Evolutionary conservation across 2,888 invertebrate genomes (phyloP), one percentile per base, ranked within the genome.

Genomic region (Drosophila sordidula): DNA sequence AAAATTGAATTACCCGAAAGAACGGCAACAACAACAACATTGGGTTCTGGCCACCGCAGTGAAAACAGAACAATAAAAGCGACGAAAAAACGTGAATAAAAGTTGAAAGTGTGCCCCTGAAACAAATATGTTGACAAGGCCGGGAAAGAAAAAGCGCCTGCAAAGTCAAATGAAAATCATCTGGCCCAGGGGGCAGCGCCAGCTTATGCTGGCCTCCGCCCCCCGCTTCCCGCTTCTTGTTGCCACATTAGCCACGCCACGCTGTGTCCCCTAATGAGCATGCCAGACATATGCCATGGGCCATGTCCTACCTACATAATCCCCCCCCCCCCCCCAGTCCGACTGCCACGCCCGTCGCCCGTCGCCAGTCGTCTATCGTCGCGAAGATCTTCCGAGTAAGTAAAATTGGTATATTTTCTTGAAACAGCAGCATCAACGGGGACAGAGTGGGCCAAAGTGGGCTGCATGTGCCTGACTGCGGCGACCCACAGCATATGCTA

Each of bases 231-330:
- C 41, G 6, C 46, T 57, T 71, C 78, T 74, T 83, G 80, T 80
- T 86, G 82, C 75, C 84, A 78, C 83, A 88, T 85, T 88, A 88
- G 88, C 88, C 77, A 83, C 70, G 88, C 78, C 87, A 88, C 80
- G 76, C 89, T 88, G 84, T 85, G 84, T 83, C 76, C 66, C 78
- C 86, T 85, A 85, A 85, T 88, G 85, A 85, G 88, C 80, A 75
- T 80, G 78, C 74, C 87, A 82, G 82, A 82, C 82, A 82, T 87
- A 82, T 87, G 82, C 82, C 81, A 74, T 57, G 79, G 87, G 82
- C 78, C 83, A 67, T 75, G 78, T 80, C 75, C 72, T 66, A 76
- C 49, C 62, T 55, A 72, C 73, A 41, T 72, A 63, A 62, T 72
- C 38, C 55, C 41, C 44, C n/a, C 18, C 18, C 58, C 68, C 38